phyloP scores from a whole-genome alignment of 37 sponge, comb jelly and placozoan genomes.

The Haliclona indistincta region DNA sequence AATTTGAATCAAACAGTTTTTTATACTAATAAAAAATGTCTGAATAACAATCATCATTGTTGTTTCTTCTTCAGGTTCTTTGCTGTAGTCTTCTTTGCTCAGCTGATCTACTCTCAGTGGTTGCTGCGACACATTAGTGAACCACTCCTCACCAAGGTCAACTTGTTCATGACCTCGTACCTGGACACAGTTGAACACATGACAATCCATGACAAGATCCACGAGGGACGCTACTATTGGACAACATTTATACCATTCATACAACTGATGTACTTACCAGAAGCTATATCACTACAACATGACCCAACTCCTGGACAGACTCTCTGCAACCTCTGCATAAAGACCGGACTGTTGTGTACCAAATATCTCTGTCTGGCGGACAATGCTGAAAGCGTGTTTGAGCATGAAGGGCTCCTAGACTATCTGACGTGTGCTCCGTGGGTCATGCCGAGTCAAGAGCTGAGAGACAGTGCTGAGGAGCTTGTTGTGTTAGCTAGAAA shows the following conservation, averaged over 20 bases:
- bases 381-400: background rate
- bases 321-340: background rate
- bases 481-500: background rate
- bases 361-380: background rate
- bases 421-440: background rate
- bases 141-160: background rate
- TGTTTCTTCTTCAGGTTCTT: background rate
- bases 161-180: background rate
- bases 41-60: background rate
- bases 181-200: background rate
- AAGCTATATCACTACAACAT: background rate
- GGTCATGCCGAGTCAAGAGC: background rate
- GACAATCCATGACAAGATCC: background rate
- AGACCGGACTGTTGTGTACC: slow-evolving; percentile 1
- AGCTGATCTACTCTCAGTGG: background rate
- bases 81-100: slow-evolving; percentile 9
- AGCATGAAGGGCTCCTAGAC: background rate
- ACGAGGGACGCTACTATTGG: slow-evolving; percentile 3
- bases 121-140: no score
- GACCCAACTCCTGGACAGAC: background rate
- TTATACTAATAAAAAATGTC: no score
- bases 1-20: no score
- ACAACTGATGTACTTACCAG: background rate
- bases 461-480: background rate
- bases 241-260: slow-evolving; percentile 1